Percentiles rank a stretch among this genome's conserved stretches.
phyloP scores from a whole-genome alignment of 2,888 invertebrate genomes.

The Drosophila anomalata region DNA sequence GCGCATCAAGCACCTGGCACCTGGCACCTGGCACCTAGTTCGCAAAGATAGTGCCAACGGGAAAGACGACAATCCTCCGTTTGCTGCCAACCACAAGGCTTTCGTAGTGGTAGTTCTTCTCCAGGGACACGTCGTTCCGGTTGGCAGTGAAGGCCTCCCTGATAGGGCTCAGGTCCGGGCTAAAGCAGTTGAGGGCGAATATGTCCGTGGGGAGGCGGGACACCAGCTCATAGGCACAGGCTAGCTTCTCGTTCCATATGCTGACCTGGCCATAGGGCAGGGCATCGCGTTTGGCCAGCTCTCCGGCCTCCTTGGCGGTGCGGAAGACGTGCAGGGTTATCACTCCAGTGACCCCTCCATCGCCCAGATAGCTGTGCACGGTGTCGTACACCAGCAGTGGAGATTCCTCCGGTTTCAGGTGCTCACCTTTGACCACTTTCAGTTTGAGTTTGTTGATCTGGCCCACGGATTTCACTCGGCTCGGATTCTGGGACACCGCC shows the following conservation, averaged over 20 bases:
- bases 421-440: slow-evolving; percentile 49
- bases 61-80: slow-evolving; percentile 80
- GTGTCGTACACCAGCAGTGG: slow-evolving; percentile 77
- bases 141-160: slow-evolving; percentile 24
- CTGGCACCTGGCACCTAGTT: slow-evolving; percentile 60
- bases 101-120: slow-evolving; percentile 81
- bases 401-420: slow-evolving; percentile 35
- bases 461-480: slow-evolving; percentile 47
- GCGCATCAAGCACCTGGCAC: background rate
- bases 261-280: slow-evolving; percentile 61
- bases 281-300: slow-evolving; percentile 67
- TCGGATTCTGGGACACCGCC: slow-evolving; percentile 43
- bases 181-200: slow-evolving; percentile 80
- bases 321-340: slow-evolving; percentile 80
- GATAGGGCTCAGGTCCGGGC: slow-evolving; percentile 60
- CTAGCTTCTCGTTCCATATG: slow-evolving; percentile 81
- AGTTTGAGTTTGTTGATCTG: slow-evolving; percentile 64
- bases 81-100: slow-evolving; percentile 55
- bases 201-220: slow-evolving; percentile 51
- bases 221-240: slow-evolving; percentile 80
- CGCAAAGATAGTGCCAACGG: slow-evolving; percentile 81
- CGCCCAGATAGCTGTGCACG: slow-evolving; percentile 70
- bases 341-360: slow-evolving; percentile 54
- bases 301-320: slow-evolving; percentile 80
- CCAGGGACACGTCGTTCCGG: slow-evolving; percentile 64